Base-by-base conservation (phyloP, 2,888 invertebrate species). In the Listrodromus nycthemerus region DNA sequence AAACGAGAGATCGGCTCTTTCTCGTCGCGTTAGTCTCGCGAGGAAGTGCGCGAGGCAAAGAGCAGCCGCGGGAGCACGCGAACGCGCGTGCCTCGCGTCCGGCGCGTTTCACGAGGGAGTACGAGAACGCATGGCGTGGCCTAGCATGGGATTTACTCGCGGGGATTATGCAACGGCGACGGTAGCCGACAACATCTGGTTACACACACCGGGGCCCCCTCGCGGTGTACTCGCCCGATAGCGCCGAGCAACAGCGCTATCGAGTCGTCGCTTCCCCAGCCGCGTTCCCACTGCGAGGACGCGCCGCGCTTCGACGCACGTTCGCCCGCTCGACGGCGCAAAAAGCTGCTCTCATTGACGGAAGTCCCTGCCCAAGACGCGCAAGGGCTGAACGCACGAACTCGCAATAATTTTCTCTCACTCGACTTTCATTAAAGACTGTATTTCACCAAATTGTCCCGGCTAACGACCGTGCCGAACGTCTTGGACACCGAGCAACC, bases 141-240 rank as follows among this genome's bases (percentile, higher is more conserved):
- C 87, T 87, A 87, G 87, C 86, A 24, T 86, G 87, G 87, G 86
- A 87, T 87, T 87, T 86, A 85, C 85, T 86, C 80, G 85, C 65
- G 67, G 85, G 86, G 80, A 82, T 87, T 87, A 87, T 85, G 87
- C 84, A 87, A 86, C 82, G 61, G 78, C 82, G 61, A 76, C 82
- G 73, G 80, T 83, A 80, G 80, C 77, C 65, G 61, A 16, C 76
- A 71, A 80, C 80, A 83, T 85, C 82, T 80, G 82, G 82, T 80
- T 78, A 74, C 78, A 82, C 82, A 80, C 82, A 73, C 41, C 41
- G 37, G 41, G 41, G 41, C 41, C 41, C 33, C 71, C 79, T 48
- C 79, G 65, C 61, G 61, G 61, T 33, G 52, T 85, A 33, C 69
- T 37, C 66, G 52, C 8, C 65, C 77, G 80, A 50, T 58, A 75